These are phyloP conservation scores for Oxyura jamaicensis DNA, from an alignment of 2,113 vertebrate species.

Conservation along the genomic window DNA sequence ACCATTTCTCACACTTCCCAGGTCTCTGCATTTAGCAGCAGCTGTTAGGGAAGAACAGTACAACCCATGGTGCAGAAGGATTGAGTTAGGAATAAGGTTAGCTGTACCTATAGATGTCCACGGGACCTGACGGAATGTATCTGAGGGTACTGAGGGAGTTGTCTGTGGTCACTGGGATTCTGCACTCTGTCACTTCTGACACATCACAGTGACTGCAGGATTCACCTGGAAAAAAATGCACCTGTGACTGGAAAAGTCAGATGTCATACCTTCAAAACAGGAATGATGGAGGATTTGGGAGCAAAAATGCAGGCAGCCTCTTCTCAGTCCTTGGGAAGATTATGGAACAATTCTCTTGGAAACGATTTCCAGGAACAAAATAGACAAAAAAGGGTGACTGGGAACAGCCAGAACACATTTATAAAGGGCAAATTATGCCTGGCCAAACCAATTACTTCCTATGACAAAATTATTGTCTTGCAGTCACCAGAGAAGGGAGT, in stretches of 20 bases:
- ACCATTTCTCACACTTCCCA: not conserved
- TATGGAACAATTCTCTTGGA: not conserved
- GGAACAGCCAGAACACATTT: not conserved
- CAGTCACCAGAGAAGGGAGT: not conserved
- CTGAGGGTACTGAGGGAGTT: not conserved
- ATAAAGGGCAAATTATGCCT: not conserved
- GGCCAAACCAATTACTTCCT: not conserved
- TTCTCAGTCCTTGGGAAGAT: not conserved
- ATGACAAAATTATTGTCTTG: not conserved
- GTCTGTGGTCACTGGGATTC: not conserved
- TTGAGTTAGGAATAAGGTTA: not conserved
- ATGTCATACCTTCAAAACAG: too few species aligned
- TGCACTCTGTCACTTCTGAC: not conserved
- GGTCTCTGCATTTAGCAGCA: not conserved
- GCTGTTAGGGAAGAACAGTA: not conserved
- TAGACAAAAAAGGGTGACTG: not conserved
- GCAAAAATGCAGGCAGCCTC: not conserved
- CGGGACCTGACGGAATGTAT: not conserved
- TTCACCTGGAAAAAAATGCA: not conserved
- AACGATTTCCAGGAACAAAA: not conserved
- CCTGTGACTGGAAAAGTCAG: not conserved
- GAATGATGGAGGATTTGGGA: not conserved
- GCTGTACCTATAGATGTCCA: not conserved
- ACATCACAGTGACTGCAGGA: not conserved
- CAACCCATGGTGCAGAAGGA: not conserved